Conservation (phyloP, 2,113 vertebrate genomes). For the Python bivittatus region DNA sequence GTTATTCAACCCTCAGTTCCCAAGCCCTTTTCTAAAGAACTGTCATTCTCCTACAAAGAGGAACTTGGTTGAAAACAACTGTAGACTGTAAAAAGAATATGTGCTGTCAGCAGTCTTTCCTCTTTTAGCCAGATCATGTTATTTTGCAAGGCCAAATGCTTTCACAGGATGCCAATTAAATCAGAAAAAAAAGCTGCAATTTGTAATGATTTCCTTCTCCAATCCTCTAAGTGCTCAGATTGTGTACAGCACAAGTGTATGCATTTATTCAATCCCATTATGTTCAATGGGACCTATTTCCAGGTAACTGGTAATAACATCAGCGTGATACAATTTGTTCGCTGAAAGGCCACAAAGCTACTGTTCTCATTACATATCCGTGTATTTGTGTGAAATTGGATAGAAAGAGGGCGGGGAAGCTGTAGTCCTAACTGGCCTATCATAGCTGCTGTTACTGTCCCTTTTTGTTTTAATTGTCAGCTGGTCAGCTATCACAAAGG, state of each 20-base stretch:
- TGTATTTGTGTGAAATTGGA: not conserved
- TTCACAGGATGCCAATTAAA: not conserved
- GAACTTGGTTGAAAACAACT: not conserved
- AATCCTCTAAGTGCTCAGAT: not conserved
- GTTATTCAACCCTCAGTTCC: not conserved
- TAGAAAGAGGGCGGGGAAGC: not conserved
- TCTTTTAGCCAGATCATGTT: not conserved
- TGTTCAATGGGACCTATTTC: not conserved
- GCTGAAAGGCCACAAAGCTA: not conserved
- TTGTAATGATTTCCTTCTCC: not conserved
- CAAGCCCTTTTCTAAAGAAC: not conserved
- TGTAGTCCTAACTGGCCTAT: not conserved
- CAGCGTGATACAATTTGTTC: not conserved
- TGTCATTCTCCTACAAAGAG: conserved; percentile 17
- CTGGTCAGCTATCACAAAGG: not conserved
- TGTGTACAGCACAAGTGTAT: not conserved
- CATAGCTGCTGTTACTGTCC: not conserved
- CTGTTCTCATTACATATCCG: not conserved
- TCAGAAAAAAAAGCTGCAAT: not conserved
- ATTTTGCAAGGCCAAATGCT: conserved; percentile 1
- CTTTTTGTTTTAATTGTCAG: not conserved
- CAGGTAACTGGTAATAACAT: not conserved
- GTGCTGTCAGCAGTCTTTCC: conserved; percentile 3
- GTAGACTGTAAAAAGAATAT: not conserved
- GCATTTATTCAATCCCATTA: not conserved